Evolutionary conservation across 2,113 vertebrate genomes (phyloP).

Genomic region (Passer montanus): DNA sequence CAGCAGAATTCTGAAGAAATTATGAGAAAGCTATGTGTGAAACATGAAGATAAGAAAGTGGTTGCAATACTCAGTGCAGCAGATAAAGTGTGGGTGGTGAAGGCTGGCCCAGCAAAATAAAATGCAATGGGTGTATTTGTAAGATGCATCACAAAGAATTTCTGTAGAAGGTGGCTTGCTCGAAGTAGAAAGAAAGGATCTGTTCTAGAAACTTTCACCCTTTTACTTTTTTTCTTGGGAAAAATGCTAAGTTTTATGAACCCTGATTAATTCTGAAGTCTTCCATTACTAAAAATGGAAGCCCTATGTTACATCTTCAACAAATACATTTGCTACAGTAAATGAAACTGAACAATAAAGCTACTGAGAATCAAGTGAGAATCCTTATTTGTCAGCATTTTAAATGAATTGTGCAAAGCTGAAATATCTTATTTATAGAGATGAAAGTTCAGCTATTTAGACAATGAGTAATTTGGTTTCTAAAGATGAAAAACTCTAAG

Average conservation of each 20-base stretch:
- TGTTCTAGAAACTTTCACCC: neutral
- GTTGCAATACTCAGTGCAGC: neutral
- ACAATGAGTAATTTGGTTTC: constrained; percentile 73
- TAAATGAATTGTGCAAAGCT: constrained; percentile 69
- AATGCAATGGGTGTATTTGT: neutral
- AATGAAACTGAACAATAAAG: constrained; percentile 59
- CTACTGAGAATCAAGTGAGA: constrained; percentile 59
- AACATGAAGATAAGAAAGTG: neutral
- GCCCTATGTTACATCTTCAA: constrained; percentile 25
- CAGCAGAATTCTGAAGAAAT: neutral
- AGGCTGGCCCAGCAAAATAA: neutral
- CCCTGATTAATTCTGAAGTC: constrained; percentile 1
- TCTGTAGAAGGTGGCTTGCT: neutral
- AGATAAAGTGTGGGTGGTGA: neutral
- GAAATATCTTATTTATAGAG: constrained; percentile 72
- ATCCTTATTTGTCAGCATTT: constrained; percentile 60
- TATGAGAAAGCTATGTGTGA: neutral
- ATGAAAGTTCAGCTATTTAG: constrained; percentile 72
- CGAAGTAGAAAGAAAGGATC: neutral
- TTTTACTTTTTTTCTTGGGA: neutral
- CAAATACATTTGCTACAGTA: constrained; percentile 51
- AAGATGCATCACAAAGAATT: neutral
- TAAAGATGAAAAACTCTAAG: constrained; percentile 67
- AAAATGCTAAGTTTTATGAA: neutral
- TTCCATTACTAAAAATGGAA: constrained; percentile 49